Evolutionary conservation across 2,113 vertebrate genomes (phyloP), one percentile per base, ranked within the genome.

Genomic region (Sapajus apella): DNA sequence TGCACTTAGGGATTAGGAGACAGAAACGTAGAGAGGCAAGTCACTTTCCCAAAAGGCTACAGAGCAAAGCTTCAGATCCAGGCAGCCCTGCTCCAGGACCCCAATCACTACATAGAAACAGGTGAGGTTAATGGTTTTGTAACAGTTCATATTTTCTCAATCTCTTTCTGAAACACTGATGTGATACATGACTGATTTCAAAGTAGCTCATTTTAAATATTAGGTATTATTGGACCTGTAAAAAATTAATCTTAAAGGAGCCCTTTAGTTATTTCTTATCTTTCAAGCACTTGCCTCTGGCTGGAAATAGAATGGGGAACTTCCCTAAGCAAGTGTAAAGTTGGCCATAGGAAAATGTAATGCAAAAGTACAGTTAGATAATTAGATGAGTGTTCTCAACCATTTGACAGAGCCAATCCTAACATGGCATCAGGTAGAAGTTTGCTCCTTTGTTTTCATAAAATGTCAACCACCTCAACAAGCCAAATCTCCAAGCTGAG

Each of bases 401-500:
- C 23, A 52, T 25, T 21, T 68, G 35, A 75, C 52, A 27, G 18
- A 12, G 45, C 2, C n/a, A 94, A 11, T 76, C 21, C 82, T 37
- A 85, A 32, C 37, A 30, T 0, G 27, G 3, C 75, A 89, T 37
- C 73, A 87, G 95, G 77, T 20, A 83, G 23, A 92, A 70, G 1
- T 70, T 17, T 94, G 40, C 20, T 94, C 45, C 66, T 80, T 91
- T 70, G 52, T 72, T 95, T 97, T 95, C 84, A 82, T 90, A 95
- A 97, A 80, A 80, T 94, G 75, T 40, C 94, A 96, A 88, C 37
- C 43, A 93, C 14, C 91, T 97, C 76, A 68, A 91, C 47, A 88
- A 35, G 92, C 88, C 84, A 98, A 97, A 96, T 86, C 3, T 13
- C 94, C 79, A 97, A 32, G 52, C 2, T 95, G 40, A 98, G 97